Base-by-base conservation (phyloP, 2,797 vertebrate genomes). In the Bucorvus abyssinicus region DNA sequence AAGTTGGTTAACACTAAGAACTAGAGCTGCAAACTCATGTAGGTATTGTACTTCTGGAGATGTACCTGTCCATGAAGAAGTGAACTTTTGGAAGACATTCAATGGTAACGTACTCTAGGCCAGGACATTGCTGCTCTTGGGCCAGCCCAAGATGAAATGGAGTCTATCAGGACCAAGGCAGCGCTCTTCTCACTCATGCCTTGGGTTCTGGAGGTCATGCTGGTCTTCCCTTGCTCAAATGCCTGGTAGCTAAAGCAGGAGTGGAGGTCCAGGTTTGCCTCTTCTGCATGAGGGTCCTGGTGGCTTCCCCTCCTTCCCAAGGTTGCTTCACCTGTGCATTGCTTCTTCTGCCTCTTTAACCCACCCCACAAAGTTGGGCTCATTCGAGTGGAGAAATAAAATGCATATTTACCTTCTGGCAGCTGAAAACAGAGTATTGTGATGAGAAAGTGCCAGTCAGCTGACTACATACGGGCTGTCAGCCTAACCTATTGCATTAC, bases 181-280 rank as follows among this genome's bases (percentile, higher is more conserved):
- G 13, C 34, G 70, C 32, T 7, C 8, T 45, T 29, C 12, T 80
- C 0, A 0, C 45, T 70, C n/a, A n/a, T 56, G 22, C 18, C 40
- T 84, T 55, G 34, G 36, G 7, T 5, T 9, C 7, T 3, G 6
- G 32, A 12, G 8, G 19, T 70, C 2, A 0, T 10, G 7, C 8
- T 70, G 11, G 4, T 45, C 6, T 8, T 7, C 14, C 44, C 24
- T 56, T 73, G 29, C 40, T 12, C 34, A 53, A 55, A 65, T 23
- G 14, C 17, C 14, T 65, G 32, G 20, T 14, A 44, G 47, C 5
- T 53, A 47, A 75, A 12, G 23, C 36, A 75, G 19, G n/a, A 87
- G 45, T n/a, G 44, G 42, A 56, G 9, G 32, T 55, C 64, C 42
- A 52, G 15, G 13, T 61, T 60, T 56, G 18, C n/a, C 13, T 50